Conservation (phyloP, 2,797 vertebrate species). For the Alauda arvensis region DNA sequence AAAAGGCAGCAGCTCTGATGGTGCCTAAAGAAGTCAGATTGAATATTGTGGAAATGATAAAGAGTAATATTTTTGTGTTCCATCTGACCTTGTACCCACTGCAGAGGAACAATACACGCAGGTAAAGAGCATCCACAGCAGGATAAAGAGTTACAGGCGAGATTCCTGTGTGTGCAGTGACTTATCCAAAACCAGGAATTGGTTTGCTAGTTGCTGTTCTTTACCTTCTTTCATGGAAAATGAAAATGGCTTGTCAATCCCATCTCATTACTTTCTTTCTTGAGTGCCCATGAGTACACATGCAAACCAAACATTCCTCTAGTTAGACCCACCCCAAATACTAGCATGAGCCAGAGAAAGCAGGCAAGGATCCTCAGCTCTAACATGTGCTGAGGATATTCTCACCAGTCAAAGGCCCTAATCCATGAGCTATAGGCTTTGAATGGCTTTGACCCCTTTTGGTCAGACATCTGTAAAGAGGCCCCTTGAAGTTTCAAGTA, state of each 20-base stretch:
- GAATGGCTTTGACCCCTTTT: constrained; percentile 53
- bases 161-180: background rate
- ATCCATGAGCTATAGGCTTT: constrained; percentile 1
- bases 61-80: background rate
- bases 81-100: background rate
- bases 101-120: background rate
- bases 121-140: background rate
- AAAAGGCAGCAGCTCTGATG: background rate
- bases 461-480: constrained; percentile 66
- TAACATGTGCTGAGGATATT: constrained; percentile 27
- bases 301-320: background rate
- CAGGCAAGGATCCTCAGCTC: background rate
- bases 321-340: background rate
- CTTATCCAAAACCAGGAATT: background rate
- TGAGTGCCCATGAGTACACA: background rate
- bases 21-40: background rate
- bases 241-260: background rate
- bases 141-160: background rate
- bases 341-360: background rate
- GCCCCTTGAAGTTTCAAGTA: constrained; percentile 65
- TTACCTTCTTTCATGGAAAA: background rate
- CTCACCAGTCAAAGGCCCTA: constrained; percentile 31
- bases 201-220: background rate
- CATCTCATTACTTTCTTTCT: background rate
- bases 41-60: background rate